Evolutionary conservation across 2,113 vertebrate species (phyloP).

Genomic region (Pteropus alecto): DNA sequence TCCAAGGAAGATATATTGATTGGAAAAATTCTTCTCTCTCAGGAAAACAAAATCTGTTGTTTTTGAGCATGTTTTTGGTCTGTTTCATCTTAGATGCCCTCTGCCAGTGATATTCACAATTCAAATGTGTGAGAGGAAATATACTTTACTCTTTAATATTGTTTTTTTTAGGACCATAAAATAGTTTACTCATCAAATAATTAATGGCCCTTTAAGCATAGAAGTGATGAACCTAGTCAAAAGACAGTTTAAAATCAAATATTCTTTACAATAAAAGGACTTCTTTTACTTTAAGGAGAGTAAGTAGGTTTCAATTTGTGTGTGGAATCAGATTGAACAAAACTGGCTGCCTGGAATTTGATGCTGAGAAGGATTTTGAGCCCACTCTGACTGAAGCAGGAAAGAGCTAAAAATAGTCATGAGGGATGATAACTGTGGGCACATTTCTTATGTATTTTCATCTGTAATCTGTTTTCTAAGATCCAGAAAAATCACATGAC

Average conservation of each 20-base stretch:
- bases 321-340: neutral
- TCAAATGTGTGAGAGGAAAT: neutral
- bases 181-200: constrained; percentile 26
- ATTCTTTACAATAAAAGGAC: neutral
- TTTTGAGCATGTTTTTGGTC: constrained; percentile 38
- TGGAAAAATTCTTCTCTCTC: constrained; percentile 3
- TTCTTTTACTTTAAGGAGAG: neutral
- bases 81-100: constrained; percentile 32
- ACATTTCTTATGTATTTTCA: neutral
- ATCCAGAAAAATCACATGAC: neutral
- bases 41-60: constrained; percentile 61
- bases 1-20: neutral
- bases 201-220: constrained; percentile 3
- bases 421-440: fast-evolving
- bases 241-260: neutral
- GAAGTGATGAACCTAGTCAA: neutral
- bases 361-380: neutral
- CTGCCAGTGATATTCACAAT: constrained; percentile 31
- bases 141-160: constrained; percentile 43
- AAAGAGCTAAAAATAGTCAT: neutral
- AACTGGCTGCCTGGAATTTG: neutral
- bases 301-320: neutral
- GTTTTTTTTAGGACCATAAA: constrained; percentile 33
- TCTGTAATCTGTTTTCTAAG: neutral
- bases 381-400: neutral